Conservation (phyloP, 2,888 invertebrate species). For the Agrenia bidenticulata region DNA sequence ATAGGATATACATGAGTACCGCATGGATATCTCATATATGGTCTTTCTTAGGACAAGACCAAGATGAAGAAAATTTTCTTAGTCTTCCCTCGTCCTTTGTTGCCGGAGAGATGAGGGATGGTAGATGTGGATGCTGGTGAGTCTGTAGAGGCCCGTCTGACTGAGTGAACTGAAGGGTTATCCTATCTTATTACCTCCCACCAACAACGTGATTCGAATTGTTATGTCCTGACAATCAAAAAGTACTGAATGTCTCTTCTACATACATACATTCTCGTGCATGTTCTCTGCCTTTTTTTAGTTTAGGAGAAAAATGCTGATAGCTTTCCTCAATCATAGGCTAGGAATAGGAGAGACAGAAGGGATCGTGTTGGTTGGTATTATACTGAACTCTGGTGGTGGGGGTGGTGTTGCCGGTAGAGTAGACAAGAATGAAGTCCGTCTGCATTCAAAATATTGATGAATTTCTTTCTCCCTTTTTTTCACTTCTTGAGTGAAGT, state of each 20-base stretch:
- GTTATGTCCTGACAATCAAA: slow-evolving; percentile 52
- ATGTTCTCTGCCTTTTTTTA: slow-evolving; percentile 1
- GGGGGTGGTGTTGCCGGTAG: too few species aligned
- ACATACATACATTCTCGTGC: slow-evolving; percentile 35
- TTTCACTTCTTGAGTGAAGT: not conserved
- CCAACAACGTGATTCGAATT: slow-evolving; percentile 53
- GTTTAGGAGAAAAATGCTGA: not conserved
- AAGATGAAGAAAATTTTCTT: slow-evolving; percentile 31
- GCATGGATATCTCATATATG: too few species aligned
- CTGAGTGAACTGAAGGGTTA: slow-evolving; percentile 43
- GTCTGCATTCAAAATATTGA: slow-evolving; percentile 8
- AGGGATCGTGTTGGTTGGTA: too few species aligned
- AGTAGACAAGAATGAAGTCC: slow-evolving; percentile 7
- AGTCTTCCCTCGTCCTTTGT: slow-evolving; percentile 47
- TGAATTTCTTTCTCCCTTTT: not conserved
- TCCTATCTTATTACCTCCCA: slow-evolving; percentile 52
- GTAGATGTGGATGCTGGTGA: not conserved
- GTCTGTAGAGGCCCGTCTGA: not conserved
- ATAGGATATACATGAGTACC: too few species aligned
- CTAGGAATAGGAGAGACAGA: too few species aligned
- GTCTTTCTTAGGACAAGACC: not conserved
- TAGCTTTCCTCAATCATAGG: not conserved
- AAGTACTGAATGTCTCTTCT: slow-evolving; percentile 44
- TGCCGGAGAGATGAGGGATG: slow-evolving; percentile 31
- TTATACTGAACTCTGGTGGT: too few species aligned